Evolutionary conservation across 2,888 invertebrate species (phyloP).

Genomic region (Volucella inflata): DNA sequence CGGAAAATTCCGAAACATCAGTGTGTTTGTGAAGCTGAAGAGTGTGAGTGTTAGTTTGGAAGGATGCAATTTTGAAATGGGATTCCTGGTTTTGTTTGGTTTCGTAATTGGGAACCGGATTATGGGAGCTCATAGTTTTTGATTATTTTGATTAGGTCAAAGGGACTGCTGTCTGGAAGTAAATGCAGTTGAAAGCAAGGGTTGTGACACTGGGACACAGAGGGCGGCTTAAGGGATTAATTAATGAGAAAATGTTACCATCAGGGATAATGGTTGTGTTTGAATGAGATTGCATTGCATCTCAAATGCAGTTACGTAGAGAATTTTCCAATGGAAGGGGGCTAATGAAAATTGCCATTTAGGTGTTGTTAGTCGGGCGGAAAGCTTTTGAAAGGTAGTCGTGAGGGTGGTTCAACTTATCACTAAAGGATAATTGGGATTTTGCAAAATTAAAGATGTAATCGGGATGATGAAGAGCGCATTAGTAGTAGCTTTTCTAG

Average conservation of each 20-base stretch:
- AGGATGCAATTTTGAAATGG: constrained; percentile 50
- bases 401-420: not conserved
- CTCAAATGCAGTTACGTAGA: constrained; percentile 10
- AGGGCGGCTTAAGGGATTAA: constrained; percentile 9
- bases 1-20: not conserved
- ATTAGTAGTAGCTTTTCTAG: too few relatives aligned
- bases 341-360: constrained; percentile 16
- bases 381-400: not conserved
- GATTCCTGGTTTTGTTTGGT: constrained; percentile 24
- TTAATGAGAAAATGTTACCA: constrained; percentile 31
- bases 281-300: constrained; percentile 13
- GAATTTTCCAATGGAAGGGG: not conserved
- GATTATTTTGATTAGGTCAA: constrained; percentile 46
- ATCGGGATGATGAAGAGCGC: not conserved
- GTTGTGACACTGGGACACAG: too few relatives aligned
- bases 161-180: not conserved
- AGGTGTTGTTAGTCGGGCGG: not conserved
- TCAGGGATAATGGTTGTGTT: constrained; percentile 12
- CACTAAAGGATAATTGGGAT: not conserved
- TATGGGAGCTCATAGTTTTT: constrained; percentile 47
- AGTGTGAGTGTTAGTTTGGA: not conserved
- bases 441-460: constrained; percentile 9
- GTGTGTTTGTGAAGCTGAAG: not conserved
- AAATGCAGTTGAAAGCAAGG: constrained; percentile 1
- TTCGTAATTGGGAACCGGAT: constrained; percentile 32